These are phyloP conservation scores for Autographa gamma DNA, from an alignment of 2,888 invertebrate genomes.

Conservation along the genomic window DNA sequence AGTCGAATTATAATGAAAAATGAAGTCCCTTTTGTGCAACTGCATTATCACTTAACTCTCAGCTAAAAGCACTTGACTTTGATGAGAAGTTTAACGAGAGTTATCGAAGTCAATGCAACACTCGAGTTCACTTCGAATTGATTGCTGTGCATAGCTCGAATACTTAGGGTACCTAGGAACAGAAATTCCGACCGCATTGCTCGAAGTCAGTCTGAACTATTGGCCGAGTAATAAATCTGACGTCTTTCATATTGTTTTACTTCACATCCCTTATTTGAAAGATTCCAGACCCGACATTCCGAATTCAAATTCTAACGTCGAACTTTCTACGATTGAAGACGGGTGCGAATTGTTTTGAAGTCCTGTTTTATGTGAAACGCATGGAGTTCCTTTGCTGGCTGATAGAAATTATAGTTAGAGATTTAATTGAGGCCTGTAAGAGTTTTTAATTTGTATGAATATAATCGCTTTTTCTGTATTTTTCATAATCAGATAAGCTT, in stretches of 20 bases:
- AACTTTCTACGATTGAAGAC: slow-evolving; percentile 51
- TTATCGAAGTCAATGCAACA: slow-evolving; percentile 61
- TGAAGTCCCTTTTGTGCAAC: slow-evolving; percentile 8
- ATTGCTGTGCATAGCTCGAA: slow-evolving; percentile 37
- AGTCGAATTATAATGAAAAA: slow-evolving; percentile 10
- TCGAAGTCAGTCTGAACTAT: slow-evolving; percentile 63
- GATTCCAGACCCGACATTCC: slow-evolving; percentile 53
- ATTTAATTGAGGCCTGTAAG: slow-evolving; percentile 32
- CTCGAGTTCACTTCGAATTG: slow-evolving; percentile 44
- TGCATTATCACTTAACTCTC: slow-evolving; percentile 18
- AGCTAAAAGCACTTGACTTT: slow-evolving; percentile 41
- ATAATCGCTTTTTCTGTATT: no score
- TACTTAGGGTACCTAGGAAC: slow-evolving; percentile 40
- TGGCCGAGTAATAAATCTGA: slow-evolving; percentile 62
- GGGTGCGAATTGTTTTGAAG: slow-evolving; percentile 56
- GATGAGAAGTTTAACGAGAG: slow-evolving; percentile 61
- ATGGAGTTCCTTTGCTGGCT: slow-evolving; percentile 51
- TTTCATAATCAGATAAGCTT: no score
- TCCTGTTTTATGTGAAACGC: slow-evolving; percentile 43
- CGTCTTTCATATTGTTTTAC: slow-evolving; percentile 62
- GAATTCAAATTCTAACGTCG: slow-evolving; percentile 55
- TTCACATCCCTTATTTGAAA: slow-evolving; percentile 47
- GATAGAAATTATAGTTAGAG: slow-evolving; percentile 40
- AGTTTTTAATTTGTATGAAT: slow-evolving; percentile 23
- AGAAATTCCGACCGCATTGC: slow-evolving; percentile 60